Evolutionary conservation across 2,888 invertebrate genomes (phyloP).

Genomic region (Drosophila melanosoma): DNA sequence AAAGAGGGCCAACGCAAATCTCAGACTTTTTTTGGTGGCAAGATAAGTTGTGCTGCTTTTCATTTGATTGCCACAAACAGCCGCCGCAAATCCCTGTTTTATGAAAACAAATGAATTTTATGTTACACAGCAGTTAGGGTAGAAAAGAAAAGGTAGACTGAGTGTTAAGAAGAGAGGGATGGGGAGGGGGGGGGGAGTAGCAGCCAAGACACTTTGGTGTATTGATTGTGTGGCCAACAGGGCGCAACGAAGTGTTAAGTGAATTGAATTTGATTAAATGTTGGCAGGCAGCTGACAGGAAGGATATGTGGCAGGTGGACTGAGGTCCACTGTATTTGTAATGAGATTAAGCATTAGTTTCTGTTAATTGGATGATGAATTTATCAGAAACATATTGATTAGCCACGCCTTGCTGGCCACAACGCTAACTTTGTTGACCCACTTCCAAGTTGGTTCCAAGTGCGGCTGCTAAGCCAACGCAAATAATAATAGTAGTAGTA

Average conservation of each 20-base stretch:
- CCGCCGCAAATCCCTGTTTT: conserved; percentile 68
- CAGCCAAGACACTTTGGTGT: conserved; percentile 1
- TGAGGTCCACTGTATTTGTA: conserved; percentile 9
- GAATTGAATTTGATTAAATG: conserved; percentile 76
- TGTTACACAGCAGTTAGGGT: conserved; percentile 27
- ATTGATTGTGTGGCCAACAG: conserved; percentile 9
- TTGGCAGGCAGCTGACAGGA: conserved; percentile 16
- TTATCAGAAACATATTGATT: conserved; percentile 16
- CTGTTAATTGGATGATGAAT: conserved; percentile 20
- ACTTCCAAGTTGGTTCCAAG: conserved; percentile 1
- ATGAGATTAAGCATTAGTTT: conserved; percentile 27
- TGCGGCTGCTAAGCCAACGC: conserved; percentile 61
- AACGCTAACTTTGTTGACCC: conserved; percentile 43
- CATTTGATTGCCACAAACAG: conserved; percentile 61
- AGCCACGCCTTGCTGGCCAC: conserved; percentile 18
- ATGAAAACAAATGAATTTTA: conserved; percentile 80
- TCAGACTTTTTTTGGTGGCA: conserved; percentile 18
- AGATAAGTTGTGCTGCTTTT: conserved; percentile 14
- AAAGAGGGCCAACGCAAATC: conserved; percentile 33
- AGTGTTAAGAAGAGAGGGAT: background rate
- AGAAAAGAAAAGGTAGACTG: background rate
- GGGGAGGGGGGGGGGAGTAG: background rate
- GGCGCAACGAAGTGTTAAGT: conserved; percentile 50
- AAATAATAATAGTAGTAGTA: background rate
- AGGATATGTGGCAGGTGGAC: conserved; percentile 4